phyloP scores from a whole-genome alignment of 2,113 vertebrate species.

The Ivindomyrus marchei region DNA sequence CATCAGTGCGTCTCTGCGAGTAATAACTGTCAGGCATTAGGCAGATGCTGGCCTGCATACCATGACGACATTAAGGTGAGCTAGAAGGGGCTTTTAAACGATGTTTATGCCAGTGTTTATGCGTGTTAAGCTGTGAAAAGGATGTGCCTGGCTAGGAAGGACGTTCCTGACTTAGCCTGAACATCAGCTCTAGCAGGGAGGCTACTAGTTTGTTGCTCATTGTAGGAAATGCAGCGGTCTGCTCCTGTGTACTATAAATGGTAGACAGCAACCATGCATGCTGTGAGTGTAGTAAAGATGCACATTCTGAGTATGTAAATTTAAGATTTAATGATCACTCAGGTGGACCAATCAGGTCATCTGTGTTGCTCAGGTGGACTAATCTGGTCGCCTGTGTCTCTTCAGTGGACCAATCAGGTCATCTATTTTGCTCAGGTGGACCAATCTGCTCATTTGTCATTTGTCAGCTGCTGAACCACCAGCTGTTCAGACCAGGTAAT shows the following conservation, averaged over 20 bases:
- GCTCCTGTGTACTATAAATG: neutral
- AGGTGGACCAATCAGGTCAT: neutral
- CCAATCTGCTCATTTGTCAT: neutral
- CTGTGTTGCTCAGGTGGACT: neutral
- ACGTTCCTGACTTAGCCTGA: neutral
- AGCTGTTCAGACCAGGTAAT: neutral
- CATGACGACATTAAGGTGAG: neutral
- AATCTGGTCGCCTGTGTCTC: neutral
- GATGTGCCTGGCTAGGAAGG: neutral
- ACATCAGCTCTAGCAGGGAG: neutral
- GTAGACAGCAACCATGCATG: neutral
- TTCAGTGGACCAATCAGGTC: neutral
- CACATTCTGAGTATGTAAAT: neutral
- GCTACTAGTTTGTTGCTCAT: neutral
- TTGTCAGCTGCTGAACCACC: neutral
- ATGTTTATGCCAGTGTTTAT: neutral
- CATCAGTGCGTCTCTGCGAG: neutral
- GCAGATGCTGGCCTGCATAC: neutral
- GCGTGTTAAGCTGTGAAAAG: neutral
- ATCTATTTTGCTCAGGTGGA: neutral
- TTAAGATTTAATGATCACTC: neutral
- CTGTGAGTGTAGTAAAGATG: neutral
- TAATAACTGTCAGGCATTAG: constrained; percentile 28
- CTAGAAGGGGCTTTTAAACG: neutral
- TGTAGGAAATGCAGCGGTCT: neutral